Evolutionary conservation across 2,797 vertebrate species (phyloP), one percentile per base, ranked within the genome.

Genomic region (Coregonus ussuriensis): DNA sequence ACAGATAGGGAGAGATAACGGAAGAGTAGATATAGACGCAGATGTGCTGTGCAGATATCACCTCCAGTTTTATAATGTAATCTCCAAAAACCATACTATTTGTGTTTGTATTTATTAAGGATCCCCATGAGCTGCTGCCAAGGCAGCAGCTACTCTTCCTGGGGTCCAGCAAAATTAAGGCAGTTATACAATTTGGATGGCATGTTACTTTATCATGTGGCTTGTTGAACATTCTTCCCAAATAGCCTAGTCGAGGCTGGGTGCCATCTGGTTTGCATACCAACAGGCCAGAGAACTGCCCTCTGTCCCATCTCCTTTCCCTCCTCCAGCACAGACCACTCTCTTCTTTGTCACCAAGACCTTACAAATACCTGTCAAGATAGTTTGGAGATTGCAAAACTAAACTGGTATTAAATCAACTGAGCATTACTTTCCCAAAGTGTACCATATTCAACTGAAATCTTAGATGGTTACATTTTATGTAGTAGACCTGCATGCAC

Each of bases 241-340:
- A 59, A 59, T 25, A 13, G 65, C 75, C 79, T 74, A 77, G 71
- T 74, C 35, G 35, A 62, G 71, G 56, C 54, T 74, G 59, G 67
- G 47, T 79, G 75, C 47, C 77, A 82, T 71, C 53, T 76, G 54
- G 51, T 71, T 33, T 77, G 72, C 53, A 78, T 77, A 76, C 77
- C 77, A 83, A 33, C 56, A 65, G 41, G 41, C 9, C 41, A 67
- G 66, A n/a, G 16, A 52, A 78, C 9, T 72, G 66, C 81, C 71
- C 74, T 76, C 41, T 9, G 11, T 47, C 79, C 53, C 67, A 47
- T 47, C 41, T 47, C 41, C 41, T 47, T 47, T 13, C 41, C 41
- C 74, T 66, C 73, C 6, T 31, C 51, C 47, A 35, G 18, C 41
- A 53, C 4, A 71, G 37, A 72, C 5, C 31, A 18, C 76, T 72